These are phyloP conservation scores for Tokudaia tokunoshimensis DNA, from an alignment of 2,797 vertebrate genomes.

Conservation along the genomic window DNA sequence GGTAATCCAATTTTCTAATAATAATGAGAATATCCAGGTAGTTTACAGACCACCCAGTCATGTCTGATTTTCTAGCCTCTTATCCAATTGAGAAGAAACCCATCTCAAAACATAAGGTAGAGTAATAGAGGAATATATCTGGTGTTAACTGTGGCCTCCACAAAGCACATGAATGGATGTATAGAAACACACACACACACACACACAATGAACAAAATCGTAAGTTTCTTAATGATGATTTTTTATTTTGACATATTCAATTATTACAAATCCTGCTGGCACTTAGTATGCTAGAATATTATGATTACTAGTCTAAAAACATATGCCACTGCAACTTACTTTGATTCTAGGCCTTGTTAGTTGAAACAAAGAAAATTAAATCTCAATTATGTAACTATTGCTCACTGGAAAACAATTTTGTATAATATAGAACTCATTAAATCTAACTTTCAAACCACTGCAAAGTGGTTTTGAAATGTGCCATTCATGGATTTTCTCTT, in stretches of 20 bases:
- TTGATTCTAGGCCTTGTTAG: neutral
- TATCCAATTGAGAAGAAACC: neutral
- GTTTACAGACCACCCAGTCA: too few species aligned
- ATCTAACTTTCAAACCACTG: neutral
- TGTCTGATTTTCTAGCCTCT: neutral
- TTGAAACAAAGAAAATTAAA: neutral
- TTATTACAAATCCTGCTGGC: neutral
- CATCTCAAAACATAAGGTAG: neutral
- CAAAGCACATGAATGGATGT: neutral
- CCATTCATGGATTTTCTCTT: neutral
- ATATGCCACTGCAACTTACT: neutral
- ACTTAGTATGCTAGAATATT: neutral
- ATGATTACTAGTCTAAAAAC: neutral
- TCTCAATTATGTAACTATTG: neutral
- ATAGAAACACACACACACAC: neutral
- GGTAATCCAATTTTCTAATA: neutral
- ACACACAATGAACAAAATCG: neutral
- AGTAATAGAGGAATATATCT: neutral
- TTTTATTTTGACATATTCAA: neutral
- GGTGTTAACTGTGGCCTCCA: neutral
- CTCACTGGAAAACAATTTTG: neutral
- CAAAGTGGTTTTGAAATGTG: neutral
- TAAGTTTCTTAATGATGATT: neutral
- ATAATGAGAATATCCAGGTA: neutral
- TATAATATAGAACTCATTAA: neutral